A percentile compares a stretch with the other conserved stretches of the same genome.
These are phyloP conservation scores for Meleagris gallopavo DNA, from an alignment of 2,113 vertebrate genomes.

Conservation along the genomic window DNA sequence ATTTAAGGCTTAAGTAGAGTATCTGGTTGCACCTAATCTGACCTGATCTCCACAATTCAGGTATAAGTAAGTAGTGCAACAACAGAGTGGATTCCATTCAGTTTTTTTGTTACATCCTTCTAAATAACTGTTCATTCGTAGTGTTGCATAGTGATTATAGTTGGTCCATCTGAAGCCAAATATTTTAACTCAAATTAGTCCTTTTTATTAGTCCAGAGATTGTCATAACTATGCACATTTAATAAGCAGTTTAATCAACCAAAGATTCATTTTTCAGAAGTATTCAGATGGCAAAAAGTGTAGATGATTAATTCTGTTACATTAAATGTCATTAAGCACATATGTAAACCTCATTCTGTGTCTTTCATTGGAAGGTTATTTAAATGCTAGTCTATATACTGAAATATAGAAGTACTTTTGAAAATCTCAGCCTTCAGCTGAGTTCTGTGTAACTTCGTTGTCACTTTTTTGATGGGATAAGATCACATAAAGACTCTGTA, in stretches of 20 bases:
- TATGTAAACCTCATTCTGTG: not conserved
- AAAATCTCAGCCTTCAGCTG: not conserved
- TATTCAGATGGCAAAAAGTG: not conserved
- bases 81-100: not conserved
- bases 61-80: not conserved
- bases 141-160: not conserved
- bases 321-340: not conserved
- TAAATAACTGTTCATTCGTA: not conserved
- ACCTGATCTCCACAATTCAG: not conserved
- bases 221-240: not conserved
- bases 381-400: not conserved
- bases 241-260: not conserved
- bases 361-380: not conserved
- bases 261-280: not conserved
- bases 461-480: not conserved
- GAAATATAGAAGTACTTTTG: not conserved
- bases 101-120: not conserved
- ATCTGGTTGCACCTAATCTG: not conserved
- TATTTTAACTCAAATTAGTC: not conserved
- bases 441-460: not conserved
- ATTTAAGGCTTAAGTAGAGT: not conserved
- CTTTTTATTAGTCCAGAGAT: not conserved
- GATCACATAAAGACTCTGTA: not conserved
- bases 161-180: not conserved
- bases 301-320: not conserved